Evolutionary conservation across 2,888 invertebrate species (phyloP).

Genomic region (Zeuzera pyrina): DNA sequence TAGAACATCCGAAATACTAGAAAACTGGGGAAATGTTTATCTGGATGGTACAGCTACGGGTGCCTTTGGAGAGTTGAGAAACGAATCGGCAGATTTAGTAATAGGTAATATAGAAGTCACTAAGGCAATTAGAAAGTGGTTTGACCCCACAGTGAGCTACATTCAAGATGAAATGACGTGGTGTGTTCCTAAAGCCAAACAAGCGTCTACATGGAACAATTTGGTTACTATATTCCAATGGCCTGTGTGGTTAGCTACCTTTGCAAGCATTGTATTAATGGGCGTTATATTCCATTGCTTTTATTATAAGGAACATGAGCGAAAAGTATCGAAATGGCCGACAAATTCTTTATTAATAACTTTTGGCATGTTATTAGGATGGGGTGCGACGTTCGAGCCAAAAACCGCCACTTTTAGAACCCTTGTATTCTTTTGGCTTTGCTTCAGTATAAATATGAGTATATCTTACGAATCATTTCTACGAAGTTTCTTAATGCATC

Average conservation of each 20-base stretch:
- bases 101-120: slow-evolving; percentile 66
- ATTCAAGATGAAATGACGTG: slow-evolving; percentile 67
- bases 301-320: slow-evolving; percentile 41
- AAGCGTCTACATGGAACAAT: slow-evolving; percentile 61
- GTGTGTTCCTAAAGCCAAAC: slow-evolving; percentile 55
- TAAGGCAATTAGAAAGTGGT: slow-evolving; percentile 52
- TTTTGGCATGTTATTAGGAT: slow-evolving; percentile 60
- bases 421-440: slow-evolving; percentile 58
- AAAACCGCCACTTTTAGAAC: slow-evolving; percentile 54
- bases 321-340: slow-evolving; percentile 52
- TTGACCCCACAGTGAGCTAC: slow-evolving; percentile 58
- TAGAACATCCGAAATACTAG: slow-evolving; percentile 43
- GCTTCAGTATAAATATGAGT: slow-evolving; percentile 63
- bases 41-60: slow-evolving; percentile 52
- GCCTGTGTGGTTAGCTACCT: slow-evolving; percentile 58
- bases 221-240: slow-evolving; percentile 62
- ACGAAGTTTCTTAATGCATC: slow-evolving; percentile 66
- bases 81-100: slow-evolving; percentile 47
- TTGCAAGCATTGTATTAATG: slow-evolving; percentile 43
- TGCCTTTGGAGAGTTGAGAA: slow-evolving; percentile 40
- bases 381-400: slow-evolving; percentile 54
- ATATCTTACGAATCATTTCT: slow-evolving; percentile 67
- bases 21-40: slow-evolving; percentile 55
- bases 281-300: slow-evolving; percentile 52
- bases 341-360: slow-evolving; percentile 60